phyloP scores from a whole-genome alignment of 35 echinoderm and acorn worm species.

The Diadema setosum region DNA sequence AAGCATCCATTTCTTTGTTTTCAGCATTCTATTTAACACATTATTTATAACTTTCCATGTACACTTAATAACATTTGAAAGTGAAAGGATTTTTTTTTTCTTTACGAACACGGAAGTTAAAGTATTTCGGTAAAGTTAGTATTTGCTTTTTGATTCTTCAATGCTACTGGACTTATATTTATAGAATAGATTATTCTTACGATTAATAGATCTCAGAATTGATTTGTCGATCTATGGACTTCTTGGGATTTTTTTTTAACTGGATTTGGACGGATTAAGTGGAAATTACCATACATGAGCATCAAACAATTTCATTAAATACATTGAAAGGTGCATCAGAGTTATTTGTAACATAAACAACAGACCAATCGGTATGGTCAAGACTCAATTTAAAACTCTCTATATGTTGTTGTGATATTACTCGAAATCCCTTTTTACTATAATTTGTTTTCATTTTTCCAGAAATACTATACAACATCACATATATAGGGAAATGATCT shows the following conservation, averaged over 20 bases:
- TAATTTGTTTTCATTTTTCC: not conserved
- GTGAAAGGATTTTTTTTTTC: not conserved
- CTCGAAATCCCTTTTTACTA: too few species aligned
- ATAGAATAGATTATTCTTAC: too few species aligned
- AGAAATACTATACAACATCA: not conserved
- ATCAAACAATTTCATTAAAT: not conserved
- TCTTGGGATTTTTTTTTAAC: not conserved
- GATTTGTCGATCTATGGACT: not conserved
- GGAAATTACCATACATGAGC: not conserved
- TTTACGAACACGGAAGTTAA: not conserved
- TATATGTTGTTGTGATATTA: too few species aligned
- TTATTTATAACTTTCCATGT: not conserved
- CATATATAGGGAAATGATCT: too few species aligned
- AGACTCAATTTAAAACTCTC: too few species aligned
- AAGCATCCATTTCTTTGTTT: too few species aligned
- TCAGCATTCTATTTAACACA: too few species aligned
- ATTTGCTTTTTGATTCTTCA: not conserved
- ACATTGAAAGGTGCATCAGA: too few species aligned
- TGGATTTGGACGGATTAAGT: not conserved
- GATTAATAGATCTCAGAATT: not conserved
- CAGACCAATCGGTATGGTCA: too few species aligned
- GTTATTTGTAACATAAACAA: too few species aligned
- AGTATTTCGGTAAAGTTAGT: not conserved
- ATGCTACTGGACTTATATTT: not conserved
- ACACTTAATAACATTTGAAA: not conserved